Evolutionary conservation across 2,888 invertebrate species (phyloP), one percentile per base, ranked within the genome.

Genomic region (Scrobipalpa atriplicella): DNA sequence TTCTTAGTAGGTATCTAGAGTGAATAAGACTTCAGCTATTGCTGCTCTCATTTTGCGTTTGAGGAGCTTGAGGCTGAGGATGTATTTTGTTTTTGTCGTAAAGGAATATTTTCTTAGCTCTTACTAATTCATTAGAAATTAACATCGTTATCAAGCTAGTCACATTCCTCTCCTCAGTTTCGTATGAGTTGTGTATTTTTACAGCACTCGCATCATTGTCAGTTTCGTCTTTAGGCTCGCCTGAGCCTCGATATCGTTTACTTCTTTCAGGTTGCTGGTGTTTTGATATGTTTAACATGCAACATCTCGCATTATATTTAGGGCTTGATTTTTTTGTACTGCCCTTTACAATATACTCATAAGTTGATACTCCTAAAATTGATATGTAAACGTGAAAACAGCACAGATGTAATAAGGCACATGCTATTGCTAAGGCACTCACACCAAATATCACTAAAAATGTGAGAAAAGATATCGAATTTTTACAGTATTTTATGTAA

Each of bases 351-450:
- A 98, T 96, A 86, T 98, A 98, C 82, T 98, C 98, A 89, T 98
- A 98, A 0, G 98, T 98, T 19, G 98, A 97, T 58, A 98, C 92
- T 1, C 97, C 98, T 76, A 97, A 89, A 74, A 95, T 94, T 2
- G 96, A 95, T 80, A 98, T 97, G 87, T 98, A 98, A 68, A 97
- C 94, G 87, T 98, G 98, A 85, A 98, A 98, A 89, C 96, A 96
- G 82, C 96, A 96, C 65, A 98, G 92, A 87, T 98, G 98, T 70
- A 97, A 89, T 67, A 98, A 93, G 62, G 98, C 93, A 38, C 96
- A 95, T 1, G 96, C 95, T 6, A 96, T 95, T 13, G 96, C 94
- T 21, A 96, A 94, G n/a, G 97, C 96, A 67, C 96, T 87, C 21
- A 95, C 84, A 29, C 96, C 96, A 62, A 96, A 89, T 58, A 95